A percentile compares a stretch with the other conserved stretches of the same genome.
Evolutionary conservation across 2,888 invertebrate genomes (phyloP).

Genomic region (Leistus spinibarbis): DNA sequence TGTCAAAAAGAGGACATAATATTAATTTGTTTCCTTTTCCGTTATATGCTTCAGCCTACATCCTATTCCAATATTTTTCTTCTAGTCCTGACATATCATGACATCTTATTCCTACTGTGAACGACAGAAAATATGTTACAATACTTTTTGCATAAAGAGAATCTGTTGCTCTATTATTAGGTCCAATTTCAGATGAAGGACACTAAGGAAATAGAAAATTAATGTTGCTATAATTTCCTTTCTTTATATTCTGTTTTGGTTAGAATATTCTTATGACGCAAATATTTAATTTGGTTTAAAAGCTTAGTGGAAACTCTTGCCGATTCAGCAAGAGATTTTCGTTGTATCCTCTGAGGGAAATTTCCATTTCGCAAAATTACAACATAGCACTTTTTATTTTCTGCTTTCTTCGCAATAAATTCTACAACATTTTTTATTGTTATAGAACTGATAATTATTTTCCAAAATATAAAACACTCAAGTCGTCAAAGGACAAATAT

Average conservation of each 20-base stretch:
- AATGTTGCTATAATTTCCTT: neutral
- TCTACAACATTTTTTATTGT: too few relatives aligned
- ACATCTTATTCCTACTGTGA: neutral
- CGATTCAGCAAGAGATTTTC: conserved; percentile 12
- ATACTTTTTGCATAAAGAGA: neutral
- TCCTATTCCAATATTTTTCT: too few relatives aligned
- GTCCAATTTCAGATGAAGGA: neutral
- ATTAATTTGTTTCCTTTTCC: neutral
- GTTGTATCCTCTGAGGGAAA: neutral
- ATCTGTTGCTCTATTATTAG: neutral
- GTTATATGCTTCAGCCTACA: neutral
- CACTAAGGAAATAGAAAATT: conserved; percentile 1
- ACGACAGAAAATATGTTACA: neutral
- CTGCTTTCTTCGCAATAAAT: neutral
- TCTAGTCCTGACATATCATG: neutral
- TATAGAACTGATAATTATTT: too few relatives aligned
- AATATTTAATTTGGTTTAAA: neutral
- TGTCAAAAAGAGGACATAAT: neutral
- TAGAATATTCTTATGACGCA: neutral
- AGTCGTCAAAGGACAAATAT: too few relatives aligned
- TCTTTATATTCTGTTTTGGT: neutral
- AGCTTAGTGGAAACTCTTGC: neutral
- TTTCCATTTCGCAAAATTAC: neutral
- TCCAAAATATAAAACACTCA: too few relatives aligned
- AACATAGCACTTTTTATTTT: neutral